phyloP scores from a whole-genome alignment of 2,797 vertebrate genomes.

The Botia kubotai region DNA sequence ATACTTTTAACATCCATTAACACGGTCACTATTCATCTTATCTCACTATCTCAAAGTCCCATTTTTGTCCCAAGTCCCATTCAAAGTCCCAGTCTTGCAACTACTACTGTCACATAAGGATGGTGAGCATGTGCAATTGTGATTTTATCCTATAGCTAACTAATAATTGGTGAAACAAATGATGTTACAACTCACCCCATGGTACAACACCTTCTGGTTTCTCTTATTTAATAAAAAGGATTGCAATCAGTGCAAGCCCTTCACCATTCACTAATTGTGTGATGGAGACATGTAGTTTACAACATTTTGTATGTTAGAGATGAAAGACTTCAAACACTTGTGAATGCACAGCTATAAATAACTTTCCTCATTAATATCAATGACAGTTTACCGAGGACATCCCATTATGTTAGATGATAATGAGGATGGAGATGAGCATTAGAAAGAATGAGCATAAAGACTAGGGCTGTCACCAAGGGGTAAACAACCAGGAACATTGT shows the following conservation, averaged over 20 bases:
- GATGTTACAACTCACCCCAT: neutral
- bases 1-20: no score
- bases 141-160: neutral
- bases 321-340: slow-evolving; percentile 33
- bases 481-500: neutral
- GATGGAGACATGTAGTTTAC: neutral
- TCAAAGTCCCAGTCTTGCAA: no score
- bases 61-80: no score
- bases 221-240: neutral
- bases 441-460: slow-evolving; percentile 20
- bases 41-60: no score
- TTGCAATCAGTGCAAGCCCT: neutral
- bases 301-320: slow-evolving; percentile 23
- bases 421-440: slow-evolving; percentile 31
- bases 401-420: slow-evolving; percentile 31
- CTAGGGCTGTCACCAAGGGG: neutral
- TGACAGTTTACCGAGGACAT: slow-evolving; percentile 25
- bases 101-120: neutral
- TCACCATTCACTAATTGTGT: slow-evolving; percentile 2
- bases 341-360: slow-evolving; percentile 34
- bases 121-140: neutral
- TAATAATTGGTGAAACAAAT: neutral
- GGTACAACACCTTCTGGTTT: neutral
- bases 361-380: slow-evolving; percentile 35
- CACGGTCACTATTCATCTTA: no score